phyloP scores from a whole-genome alignment of 2,888 invertebrate species.

The Abrostola tripartita region DNA sequence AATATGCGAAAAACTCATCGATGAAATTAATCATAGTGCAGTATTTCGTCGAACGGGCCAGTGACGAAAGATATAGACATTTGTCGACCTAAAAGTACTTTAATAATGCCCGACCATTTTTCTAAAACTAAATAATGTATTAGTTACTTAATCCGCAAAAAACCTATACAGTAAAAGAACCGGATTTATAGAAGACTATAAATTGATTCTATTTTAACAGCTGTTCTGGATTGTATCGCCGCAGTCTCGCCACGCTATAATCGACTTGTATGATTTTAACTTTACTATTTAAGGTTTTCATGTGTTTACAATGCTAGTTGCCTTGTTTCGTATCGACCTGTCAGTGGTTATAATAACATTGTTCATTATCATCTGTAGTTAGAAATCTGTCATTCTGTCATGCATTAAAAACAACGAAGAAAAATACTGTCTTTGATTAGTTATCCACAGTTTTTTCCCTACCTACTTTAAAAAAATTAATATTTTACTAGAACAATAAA shows the following conservation, averaged over 20 bases:
- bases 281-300: conserved; percentile 51
- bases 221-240: conserved; percentile 34
- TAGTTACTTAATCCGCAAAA: too few species aligned
- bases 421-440: conserved; percentile 51
- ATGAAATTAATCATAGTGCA: too few species aligned
- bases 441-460: conserved; percentile 27
- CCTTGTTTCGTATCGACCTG: conserved; percentile 58
- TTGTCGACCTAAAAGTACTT: too few species aligned
- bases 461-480: neutral
- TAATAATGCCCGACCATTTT: too few species aligned
- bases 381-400: conserved; percentile 73
- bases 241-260: conserved; percentile 31
- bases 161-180: too few species aligned
- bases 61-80: too few species aligned
- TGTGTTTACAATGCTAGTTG: conserved; percentile 58
- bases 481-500: neutral
- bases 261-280: conserved; percentile 49
- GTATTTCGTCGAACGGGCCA: too few species aligned
- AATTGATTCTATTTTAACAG: conserved; percentile 10
- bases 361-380: conserved; percentile 68
- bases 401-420: conserved; percentile 84
- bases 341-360: conserved; percentile 63
- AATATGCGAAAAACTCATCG: too few species aligned
- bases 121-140: too few species aligned
- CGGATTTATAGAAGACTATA: neutral